A percentile compares a stretch with the other conserved stretches of the same genome.
Evolutionary conservation across 2,888 invertebrate species (phyloP).

Genomic region (Lymantria dispar): DNA sequence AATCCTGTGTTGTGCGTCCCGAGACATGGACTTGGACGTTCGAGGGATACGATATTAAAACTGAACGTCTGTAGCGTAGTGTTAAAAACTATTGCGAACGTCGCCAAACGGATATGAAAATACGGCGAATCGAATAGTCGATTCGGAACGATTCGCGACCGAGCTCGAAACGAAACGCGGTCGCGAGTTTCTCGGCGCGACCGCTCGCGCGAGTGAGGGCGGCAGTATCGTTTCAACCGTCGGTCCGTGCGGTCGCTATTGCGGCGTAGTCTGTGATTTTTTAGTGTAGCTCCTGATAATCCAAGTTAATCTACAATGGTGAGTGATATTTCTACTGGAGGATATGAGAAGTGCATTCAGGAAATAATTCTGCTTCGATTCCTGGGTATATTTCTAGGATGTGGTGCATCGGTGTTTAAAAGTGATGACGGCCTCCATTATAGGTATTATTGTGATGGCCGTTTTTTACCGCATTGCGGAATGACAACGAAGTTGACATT

Average conservation of each 20-base stretch:
- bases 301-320: slow-evolving; percentile 83
- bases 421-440: slow-evolving; percentile 81
- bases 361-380: slow-evolving; percentile 48
- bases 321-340: slow-evolving; percentile 76
- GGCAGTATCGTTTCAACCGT: slow-evolving; percentile 83
- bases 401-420: slow-evolving; percentile 76
- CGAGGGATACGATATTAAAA: slow-evolving; percentile 58
- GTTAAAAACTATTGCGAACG: slow-evolving; percentile 45
- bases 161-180: slow-evolving; percentile 72
- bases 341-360: slow-evolving; percentile 65
- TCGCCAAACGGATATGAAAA: slow-evolving; percentile 71
- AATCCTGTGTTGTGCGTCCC: slow-evolving; percentile 80
- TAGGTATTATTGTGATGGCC: slow-evolving; percentile 76
- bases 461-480: slow-evolving; percentile 83
- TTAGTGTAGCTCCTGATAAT: slow-evolving; percentile 83
- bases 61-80: slow-evolving; percentile 48
- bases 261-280: slow-evolving; percentile 82
- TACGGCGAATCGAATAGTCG: slow-evolving; percentile 70
- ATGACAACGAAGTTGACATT: slow-evolving; percentile 48
- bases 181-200: slow-evolving; percentile 73
- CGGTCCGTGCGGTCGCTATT: slow-evolving; percentile 80
- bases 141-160: slow-evolving; percentile 73
- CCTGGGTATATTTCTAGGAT: slow-evolving; percentile 70
- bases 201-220: slow-evolving; percentile 81
- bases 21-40: slow-evolving; percentile 78